These are phyloP conservation scores for Steinernema carpocapsae DNA, from an alignment of 2,888 invertebrate species.

Conservation along the genomic window DNA sequence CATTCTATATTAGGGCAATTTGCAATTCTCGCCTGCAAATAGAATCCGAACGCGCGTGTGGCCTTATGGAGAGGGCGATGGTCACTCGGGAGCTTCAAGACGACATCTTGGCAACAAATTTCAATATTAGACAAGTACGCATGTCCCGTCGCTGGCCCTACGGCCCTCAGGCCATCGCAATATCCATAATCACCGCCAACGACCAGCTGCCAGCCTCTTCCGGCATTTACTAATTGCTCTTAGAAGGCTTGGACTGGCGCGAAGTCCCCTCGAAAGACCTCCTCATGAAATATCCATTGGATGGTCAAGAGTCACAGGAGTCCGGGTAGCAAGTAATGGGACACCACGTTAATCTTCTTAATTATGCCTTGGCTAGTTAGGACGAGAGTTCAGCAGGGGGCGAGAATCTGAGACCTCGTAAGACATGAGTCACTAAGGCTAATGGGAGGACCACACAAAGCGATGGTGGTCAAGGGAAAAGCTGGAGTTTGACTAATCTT, in stretches of 20 bases:
- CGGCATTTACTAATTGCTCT: conserved; percentile 21
- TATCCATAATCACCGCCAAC: conserved; percentile 26
- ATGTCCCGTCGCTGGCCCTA: not conserved
- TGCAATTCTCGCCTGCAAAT: conserved; percentile 16
- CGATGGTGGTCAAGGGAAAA: no score
- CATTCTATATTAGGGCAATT: conserved; percentile 27
- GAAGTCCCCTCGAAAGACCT: not conserved
- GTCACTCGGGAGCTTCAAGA: conserved; percentile 22
- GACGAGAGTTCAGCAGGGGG: no score
- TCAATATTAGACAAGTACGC: not conserved
- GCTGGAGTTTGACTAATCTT: not conserved
- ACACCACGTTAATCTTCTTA: conserved; percentile 1
- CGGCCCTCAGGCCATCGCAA: conserved; percentile 17
- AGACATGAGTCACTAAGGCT: not conserved
- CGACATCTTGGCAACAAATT: not conserved
- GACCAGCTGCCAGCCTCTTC: conserved; percentile 25
- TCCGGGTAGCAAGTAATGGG: no score
- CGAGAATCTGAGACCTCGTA: conserved; percentile 20
- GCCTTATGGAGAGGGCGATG: no score
- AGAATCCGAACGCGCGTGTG: not conserved
- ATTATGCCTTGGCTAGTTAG: not conserved
- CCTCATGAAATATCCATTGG: conserved; percentile 19
- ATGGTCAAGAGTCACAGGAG: conserved; percentile 20
- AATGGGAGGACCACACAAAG: no score
- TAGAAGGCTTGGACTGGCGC: not conserved